Percentiles rank a stretch among this genome's conserved stretches.
Evolutionary conservation across 2,888 invertebrate genomes (phyloP).

Genomic region (Clistopyga incitator): DNA sequence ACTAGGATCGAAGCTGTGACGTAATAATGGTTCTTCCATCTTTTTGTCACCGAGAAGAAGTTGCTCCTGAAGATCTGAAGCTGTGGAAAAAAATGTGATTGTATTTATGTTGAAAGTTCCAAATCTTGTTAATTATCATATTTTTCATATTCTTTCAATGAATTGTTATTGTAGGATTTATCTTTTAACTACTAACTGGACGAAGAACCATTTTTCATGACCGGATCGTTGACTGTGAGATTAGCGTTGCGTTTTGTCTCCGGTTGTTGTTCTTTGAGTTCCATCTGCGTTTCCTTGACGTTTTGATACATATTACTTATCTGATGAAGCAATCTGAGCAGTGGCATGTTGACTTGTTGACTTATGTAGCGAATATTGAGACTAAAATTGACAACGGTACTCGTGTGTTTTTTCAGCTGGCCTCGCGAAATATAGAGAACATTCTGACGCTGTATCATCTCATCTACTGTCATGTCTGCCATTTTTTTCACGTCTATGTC

Average conservation of each 20-base stretch:
- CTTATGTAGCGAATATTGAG: slow-evolving; percentile 95
- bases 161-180: slow-evolving; percentile 76
- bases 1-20: slow-evolving; percentile 75
- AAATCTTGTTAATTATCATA: neutral
- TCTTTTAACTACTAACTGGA: slow-evolving; percentile 84
- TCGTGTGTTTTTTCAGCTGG: slow-evolving; percentile 95
- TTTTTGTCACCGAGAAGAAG: slow-evolving; percentile 84
- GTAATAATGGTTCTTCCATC: slow-evolving; percentile 76
- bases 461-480: slow-evolving; percentile 95
- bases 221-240: slow-evolving; percentile 83
- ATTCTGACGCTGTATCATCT: slow-evolving; percentile 92
- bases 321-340: slow-evolving; percentile 96
- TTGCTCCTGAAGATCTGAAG: slow-evolving; percentile 88
- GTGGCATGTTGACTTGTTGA: slow-evolving; percentile 98
- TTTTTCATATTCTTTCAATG: neutral
- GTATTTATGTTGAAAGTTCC: neutral
- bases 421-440: slow-evolving; percentile 94
- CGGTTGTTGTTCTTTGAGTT: slow-evolving; percentile 91
- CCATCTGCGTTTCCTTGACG: slow-evolving; percentile 96
- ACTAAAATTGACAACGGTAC: slow-evolving; percentile 95
- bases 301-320: slow-evolving; percentile 99
- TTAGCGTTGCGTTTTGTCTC: slow-evolving; percentile 79
- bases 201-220: slow-evolving; percentile 87
- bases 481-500: slow-evolving; percentile 96
- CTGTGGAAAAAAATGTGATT: slow-evolving; percentile 78